Base-by-base conservation (phyloP, 2,888 invertebrate genomes). In the Nomada fucata region DNA sequence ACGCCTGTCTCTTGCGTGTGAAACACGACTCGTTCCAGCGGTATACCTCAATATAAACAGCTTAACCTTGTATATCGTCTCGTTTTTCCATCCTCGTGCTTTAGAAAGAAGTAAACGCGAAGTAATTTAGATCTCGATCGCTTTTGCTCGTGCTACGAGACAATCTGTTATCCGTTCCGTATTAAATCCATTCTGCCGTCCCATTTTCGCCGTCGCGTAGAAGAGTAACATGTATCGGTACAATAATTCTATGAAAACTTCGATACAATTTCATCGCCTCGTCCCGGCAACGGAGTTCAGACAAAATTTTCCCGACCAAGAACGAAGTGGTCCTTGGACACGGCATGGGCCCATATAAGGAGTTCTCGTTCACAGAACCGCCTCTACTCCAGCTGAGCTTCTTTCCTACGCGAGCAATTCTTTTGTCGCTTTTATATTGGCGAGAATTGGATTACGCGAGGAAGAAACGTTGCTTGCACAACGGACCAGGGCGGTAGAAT, bases 401-500 rank as follows among this genome's bases (percentile, higher is more conserved):
- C 78, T 82, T 76, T 73, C 73, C 53, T 53, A 63, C 82, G 55
- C 67, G 42, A 76, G 72, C 71, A 84, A 71, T 80, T 84, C 73
- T 70, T 65, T 65, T 42, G 26, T 52, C 57, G 57, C 83, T 76
- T 79, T 77, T 83, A 86, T 83, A 81, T 83, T 76, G 79, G 80
- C 68, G 81, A 85, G 83, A 91, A 92, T 92, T 90, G 90, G 90
- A 92, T 92, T 92, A 91, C 89, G 81, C 86, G 87, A 82, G 77
- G 61, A 81, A 79, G 89, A 69, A 88, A 90, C 91, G 90, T 90
- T 90, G 82, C 82, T 78, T 76, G 78, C 84, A 86, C 71, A 84
- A 83, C 84, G 78, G 79, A 60, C 60, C 68, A 68, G 64, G 76
- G 55, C 50, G n/a, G 61, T 18, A 20, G 53, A 57, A 36, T 42